Evolutionary conservation across 2,113 vertebrate species (phyloP), one percentile per base, ranked within the genome.

Genomic region (Hymenochirus boettgeri): DNA sequence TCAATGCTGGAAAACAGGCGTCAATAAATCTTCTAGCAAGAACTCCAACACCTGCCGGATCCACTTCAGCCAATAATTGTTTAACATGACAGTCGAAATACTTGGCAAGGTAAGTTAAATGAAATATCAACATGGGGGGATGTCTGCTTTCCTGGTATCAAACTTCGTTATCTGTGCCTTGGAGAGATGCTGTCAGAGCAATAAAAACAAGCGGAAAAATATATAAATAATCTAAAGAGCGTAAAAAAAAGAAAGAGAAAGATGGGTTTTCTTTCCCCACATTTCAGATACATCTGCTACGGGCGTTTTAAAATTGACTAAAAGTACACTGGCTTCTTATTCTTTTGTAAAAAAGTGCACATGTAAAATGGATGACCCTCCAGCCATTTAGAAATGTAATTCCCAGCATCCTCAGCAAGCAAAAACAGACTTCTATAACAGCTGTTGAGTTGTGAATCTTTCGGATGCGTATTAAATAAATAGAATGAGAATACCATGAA

Each of bases 11-110:
- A 60, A 67, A 65, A 72, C 61, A 58, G 50, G 64, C 60, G 11
- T 64, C 62, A 53, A 77, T 50, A 75, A 54, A 50, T 62, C 73
- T 74, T 77, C 71, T 56, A 57, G 71, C 64, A 70, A 75, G 73
- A 75, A 64, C 66, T 35, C 62, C 69, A 72, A 52, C 71, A 70
- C 56, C 51, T 74, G 58, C 45, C 62, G 47, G 33, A 18, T 72
- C 62, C 52, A 72, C 62, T 33, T 56, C 25, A 17, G 62, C 74
- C 33, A 51, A 60, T 52, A 73, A 73, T 72, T 75, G 67, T 75
- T 71, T 72, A 61, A 51, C 61, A 71, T 75, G 71, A 65, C 67
- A 73, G 52, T 63, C 58, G 62, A 66, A 66, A 67, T 69, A 69
- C 65, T 69, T 57, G 33, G 65, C 56, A 69, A 69, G 65, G 65